A percentile compares a stretch with the other conserved stretches of the same genome.
Conservation (phyloP, 2,113 vertebrate genomes). For the Elachura formosa region DNA sequence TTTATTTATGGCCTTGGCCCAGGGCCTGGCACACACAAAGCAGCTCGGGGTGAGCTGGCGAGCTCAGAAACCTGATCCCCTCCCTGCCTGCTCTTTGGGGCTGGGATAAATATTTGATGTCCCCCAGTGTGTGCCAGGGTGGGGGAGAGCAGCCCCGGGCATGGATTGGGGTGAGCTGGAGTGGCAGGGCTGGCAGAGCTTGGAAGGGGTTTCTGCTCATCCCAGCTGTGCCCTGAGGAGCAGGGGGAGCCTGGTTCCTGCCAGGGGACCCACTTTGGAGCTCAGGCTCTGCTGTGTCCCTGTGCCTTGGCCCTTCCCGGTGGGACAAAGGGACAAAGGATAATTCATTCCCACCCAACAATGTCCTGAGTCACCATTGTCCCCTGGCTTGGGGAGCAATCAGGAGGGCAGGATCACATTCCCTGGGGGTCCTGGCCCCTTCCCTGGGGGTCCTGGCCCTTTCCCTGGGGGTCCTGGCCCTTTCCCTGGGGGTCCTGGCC, state of each 20-base stretch:
- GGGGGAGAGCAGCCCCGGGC: not conserved
- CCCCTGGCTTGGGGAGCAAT: not conserved
- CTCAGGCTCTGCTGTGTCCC: not conserved
- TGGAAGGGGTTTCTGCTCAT: not conserved
- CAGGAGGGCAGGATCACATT: not conserved
- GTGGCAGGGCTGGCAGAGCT: not conserved
- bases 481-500: too few relatives aligned
- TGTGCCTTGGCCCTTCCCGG: not conserved
- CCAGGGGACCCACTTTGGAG: not conserved
- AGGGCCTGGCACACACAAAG: conserved; percentile 22
- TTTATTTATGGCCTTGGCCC: conserved; percentile 51
- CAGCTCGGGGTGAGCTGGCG: not conserved
- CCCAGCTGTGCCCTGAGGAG: not conserved
- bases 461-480: too few relatives aligned
- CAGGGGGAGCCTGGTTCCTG: not conserved
- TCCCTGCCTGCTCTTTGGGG: not conserved
- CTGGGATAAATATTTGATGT: conserved; percentile 74
- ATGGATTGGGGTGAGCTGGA: not conserved
- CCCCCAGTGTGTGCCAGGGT: not conserved
- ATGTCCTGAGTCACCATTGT: not conserved
- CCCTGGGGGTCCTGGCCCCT: too few relatives aligned
- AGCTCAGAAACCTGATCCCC: conserved; percentile 11
- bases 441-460: too few relatives aligned
- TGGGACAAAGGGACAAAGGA: conserved; percentile 19
- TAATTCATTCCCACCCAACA: conserved; percentile 10